Evolutionary conservation across 1,140 invertebrate genomes (phyloP).

Genomic region (Araneus ventricosus): DNA sequence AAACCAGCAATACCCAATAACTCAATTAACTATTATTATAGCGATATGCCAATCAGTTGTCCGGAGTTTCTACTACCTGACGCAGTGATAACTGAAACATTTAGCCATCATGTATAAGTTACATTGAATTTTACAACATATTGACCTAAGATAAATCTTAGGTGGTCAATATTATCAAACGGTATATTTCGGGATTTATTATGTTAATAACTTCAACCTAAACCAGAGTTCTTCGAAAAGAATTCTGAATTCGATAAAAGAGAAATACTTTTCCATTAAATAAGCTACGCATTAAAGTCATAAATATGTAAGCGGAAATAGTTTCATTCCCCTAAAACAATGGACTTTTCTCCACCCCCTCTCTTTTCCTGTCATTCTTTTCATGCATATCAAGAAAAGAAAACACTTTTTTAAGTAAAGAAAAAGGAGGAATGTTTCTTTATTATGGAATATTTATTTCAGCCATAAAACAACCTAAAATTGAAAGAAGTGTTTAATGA

Average conservation of each 20-base stretch:
- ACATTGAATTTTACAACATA: too few relatives aligned
- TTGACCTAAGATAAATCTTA: too few relatives aligned
- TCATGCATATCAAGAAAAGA: not conserved
- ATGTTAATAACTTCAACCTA: too few relatives aligned
- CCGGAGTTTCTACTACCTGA: too few relatives aligned
- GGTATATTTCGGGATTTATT: too few relatives aligned
- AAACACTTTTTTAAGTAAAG: not conserved
- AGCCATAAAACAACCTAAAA: not conserved
- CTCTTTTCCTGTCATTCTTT: not conserved
- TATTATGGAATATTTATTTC: not conserved
- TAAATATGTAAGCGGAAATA: not conserved
- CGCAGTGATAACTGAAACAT: too few relatives aligned
- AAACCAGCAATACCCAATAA: too few relatives aligned
- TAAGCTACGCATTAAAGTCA: not conserved
- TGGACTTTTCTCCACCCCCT: not conserved
- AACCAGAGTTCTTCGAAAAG: too few relatives aligned
- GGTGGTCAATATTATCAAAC: too few relatives aligned
- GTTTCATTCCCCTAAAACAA: not conserved
- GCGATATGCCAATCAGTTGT: too few relatives aligned
- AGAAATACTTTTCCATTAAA: not conserved
- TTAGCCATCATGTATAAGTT: too few relatives aligned
- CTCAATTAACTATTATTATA: too few relatives aligned
- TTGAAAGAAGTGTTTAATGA: not conserved
- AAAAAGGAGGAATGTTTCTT: not conserved
- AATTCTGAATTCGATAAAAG: not conserved